Evolutionary conservation across 1,140 invertebrate genomes (phyloP), one percentile per base, ranked within the genome.

Genomic region (Triops longicaudatus): DNA sequence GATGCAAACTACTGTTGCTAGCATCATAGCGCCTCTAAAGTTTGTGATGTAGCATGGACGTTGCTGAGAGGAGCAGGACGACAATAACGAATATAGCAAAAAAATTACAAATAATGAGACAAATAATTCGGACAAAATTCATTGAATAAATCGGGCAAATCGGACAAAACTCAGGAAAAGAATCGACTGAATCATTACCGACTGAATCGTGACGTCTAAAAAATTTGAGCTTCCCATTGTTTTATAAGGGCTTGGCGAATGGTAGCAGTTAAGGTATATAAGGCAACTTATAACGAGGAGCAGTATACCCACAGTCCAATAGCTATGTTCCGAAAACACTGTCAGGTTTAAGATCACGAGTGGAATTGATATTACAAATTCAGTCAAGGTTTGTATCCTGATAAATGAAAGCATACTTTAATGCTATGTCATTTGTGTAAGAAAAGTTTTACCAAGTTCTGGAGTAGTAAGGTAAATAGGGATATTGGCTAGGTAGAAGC

Each of bases 1-100:
- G 80, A 99, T 98, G 79, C 90, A 92, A 78, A 95, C 86, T 1
- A 88, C 87, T 27, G 95, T 95, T 50, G 91, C 86, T 12, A 95
- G 82, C 81, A 92, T 92, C 0, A 91, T 89, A 6, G 90, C 84
- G 0, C 89, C 88, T 80, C 93, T 85, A 77, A 89, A 89, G 81
- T 90, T 89, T 12, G 91, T 89, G 77, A 93, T 84, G 78, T 87
- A 90, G 41, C 86, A 81, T 76, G 85, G 83, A 81, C 82, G 86
- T 75, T 81, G 81, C 3, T 75, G 63, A 63, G 26, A 76, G n/a
- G n/a, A n/a, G n/a, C n/a, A n/a, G n/a, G n/a, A n/a, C n/a, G n/a
- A n/a, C n/a, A n/a, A n/a, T n/a, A n/a, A n/a, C n/a, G n/a, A n/a
- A n/a, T n/a, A n/a, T n/a, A n/a, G n/a, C n/a, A n/a, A n/a, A 12